Base-by-base conservation (phyloP, 2,797 vertebrate species). In the Spizella passerina region DNA sequence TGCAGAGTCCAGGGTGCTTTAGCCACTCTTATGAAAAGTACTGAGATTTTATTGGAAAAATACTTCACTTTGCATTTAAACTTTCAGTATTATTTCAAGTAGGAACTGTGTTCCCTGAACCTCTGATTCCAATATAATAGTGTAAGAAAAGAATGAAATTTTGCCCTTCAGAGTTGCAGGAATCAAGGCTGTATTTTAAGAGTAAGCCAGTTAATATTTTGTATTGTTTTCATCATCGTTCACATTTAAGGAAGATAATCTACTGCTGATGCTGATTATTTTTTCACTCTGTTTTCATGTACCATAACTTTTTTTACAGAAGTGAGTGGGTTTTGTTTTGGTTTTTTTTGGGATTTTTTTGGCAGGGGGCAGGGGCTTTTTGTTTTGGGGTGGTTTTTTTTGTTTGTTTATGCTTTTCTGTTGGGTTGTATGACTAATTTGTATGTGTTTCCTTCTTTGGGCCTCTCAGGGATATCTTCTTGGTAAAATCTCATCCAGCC, bases 401-500 rank as follows among this genome's bases (percentile, higher is more conserved):
- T 5, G 14, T 83, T 92, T 38, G 32, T 21, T 79, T 24, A 2
- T 64, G 23, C 9, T 71, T 55, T 89, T 68, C 52, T 82, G 2
- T 63, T 81, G 50, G 13, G 30, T 47, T 86, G 3, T 69, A 1
- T 30, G 32, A 77, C 30, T 77, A 50, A 86, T 86, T 76, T 60
- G 16, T 92, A 15, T 4, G 2, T 72, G 60, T 68, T 93, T 93
- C 69, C 36, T 91, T 99, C 98, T 78, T 99, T 81, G 99, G 98
- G 98, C 91, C 97, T 34, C 98, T 98, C 56, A 94, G 95, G 13
- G 98, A 97, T 99, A 97, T 32, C 98, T 98, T 17, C 98, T 4
- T 98, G 98, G 90, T 98, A 98, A 27, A 98, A 98, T 92, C 20
- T 99, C 86, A 98, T 98, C 46, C 98, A 97, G 98, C 98, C 98